Base-by-base conservation (phyloP, 2,888 invertebrate species). In the Prenolepis imparis region DNA sequence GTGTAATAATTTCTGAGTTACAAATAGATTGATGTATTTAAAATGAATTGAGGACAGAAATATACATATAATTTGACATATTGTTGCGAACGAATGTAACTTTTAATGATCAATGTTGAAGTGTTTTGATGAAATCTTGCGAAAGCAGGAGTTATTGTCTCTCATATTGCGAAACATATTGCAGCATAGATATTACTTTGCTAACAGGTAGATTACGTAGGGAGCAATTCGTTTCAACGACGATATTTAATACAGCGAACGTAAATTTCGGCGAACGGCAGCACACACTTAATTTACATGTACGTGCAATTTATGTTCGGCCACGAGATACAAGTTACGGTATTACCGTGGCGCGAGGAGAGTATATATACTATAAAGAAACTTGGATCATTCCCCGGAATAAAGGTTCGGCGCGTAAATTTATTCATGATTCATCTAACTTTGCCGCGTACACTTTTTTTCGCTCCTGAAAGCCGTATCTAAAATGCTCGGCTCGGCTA, bases 351-450 rank as follows among this genome's bases (percentile, higher is more conserved):
- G 63, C 32, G 80, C 57, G 72, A 39, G 2, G 48, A 21, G 3
- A 74, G 55, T 48, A 44, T 74, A 52, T 52, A 83, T 84, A 41
- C 39, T 74, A 82, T 84, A 82, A 88, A 80, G 87, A 88, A 88
- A 88, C 84, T 89, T 88, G 81, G 78, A 83, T 75, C 64, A 84
- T 80, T 86, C 75, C 48, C 48, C 83, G 84, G 86, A 78, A 75
- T 80, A 83, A 87, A 83, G 86, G 84, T 89, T 88, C 84, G 86
- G 74, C 84, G 87, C 83, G 64, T 82, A 86, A 89, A 89, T 88
- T 88, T 89, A 89, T 89, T 89, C 89, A 89, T 88, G 87, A 89
- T 89, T 89, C 89, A 88, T 89, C 89, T 84, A 89, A 89, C 87
- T 89, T 89, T 74, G 59, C 59, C 78, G 78, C n/a, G 48, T 1